These are phyloP conservation scores for Carposina sasakii DNA, from an alignment of 1,140 invertebrate genomes.

Conservation along the genomic window DNA sequence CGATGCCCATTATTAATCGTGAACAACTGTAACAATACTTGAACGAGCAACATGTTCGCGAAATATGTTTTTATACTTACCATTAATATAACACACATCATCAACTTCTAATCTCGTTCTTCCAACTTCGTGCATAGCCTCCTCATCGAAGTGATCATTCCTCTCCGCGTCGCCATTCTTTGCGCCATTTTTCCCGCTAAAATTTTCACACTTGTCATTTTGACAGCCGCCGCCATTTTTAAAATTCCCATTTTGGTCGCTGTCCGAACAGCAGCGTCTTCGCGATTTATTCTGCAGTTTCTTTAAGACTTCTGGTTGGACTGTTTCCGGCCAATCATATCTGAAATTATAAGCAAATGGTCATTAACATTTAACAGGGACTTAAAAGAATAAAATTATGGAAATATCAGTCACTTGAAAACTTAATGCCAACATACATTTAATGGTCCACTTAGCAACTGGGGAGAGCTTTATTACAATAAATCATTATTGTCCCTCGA, in stretches of 20 bases:
- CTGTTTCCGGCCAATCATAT: constrained; percentile 55
- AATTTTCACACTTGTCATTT: constrained; percentile 11
- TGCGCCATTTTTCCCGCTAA: constrained; percentile 7
- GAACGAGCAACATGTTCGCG: no score
- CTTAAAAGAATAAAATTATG: no score
- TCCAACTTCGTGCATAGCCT: constrained; percentile 75
- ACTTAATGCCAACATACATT: no score
- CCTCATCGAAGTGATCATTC: constrained; percentile 40
- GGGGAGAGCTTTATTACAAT: no score
- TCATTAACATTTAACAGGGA: constrained; percentile 4
- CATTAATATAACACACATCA: constrained; percentile 96
- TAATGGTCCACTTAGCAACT: no score
- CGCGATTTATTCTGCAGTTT: constrained; percentile 26
- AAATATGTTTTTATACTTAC: no score
- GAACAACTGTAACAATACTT: no score
- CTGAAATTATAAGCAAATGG: constrained; percentile 29
- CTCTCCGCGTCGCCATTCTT: constrained; percentile 25
- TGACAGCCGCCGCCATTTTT: constrained; percentile 20
- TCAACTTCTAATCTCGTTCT: constrained; percentile 79
- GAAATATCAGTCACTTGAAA: no score
- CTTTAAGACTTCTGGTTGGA: constrained; percentile 48
- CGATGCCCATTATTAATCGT: no score
- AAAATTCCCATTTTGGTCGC: constrained; percentile 18
- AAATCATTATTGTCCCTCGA: no score
- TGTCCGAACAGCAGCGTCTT: constrained; percentile 32